These are phyloP conservation scores for Halichoeres trimaculatus DNA, from an alignment of 2,113 vertebrate species.

Conservation along the genomic window DNA sequence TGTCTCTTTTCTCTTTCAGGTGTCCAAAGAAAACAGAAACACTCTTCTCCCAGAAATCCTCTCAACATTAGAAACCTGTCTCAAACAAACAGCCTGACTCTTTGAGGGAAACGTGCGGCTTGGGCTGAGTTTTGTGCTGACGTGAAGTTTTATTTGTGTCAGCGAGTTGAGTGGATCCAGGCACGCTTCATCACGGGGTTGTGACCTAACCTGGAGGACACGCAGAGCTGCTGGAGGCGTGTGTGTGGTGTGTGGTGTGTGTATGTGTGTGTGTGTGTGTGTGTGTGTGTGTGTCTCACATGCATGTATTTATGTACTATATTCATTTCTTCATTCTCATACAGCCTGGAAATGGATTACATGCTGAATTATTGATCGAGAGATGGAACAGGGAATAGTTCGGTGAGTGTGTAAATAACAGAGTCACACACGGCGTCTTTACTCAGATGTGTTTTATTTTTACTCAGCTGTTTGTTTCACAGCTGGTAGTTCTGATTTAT, in stretches of 20 bases:
- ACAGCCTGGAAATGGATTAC: constrained; percentile 59
- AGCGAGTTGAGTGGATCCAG: constrained; percentile 10
- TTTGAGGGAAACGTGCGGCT: neutral
- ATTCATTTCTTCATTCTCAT: constrained; percentile 39
- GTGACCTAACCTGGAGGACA: constrained; percentile 37
- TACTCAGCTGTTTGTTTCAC: neutral
- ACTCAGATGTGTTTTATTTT: neutral
- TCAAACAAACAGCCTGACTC: constrained; percentile 64
- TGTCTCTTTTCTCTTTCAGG: constrained; percentile 76
- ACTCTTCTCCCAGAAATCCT: constrained; percentile 87
- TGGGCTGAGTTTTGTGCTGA: constrained; percentile 33
- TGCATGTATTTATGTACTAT: constrained; percentile 67
- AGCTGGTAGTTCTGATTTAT: constrained; percentile 15
- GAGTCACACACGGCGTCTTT: constrained; percentile 1
- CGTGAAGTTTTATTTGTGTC: constrained; percentile 31
- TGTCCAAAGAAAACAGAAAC: constrained; percentile 93
- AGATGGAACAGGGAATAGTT: constrained; percentile 49
- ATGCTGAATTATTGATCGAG: constrained; percentile 75
- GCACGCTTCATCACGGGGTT: neutral
- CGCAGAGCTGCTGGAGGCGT: neutral
- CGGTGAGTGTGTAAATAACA: constrained; percentile 44
- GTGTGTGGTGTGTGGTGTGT: too few species aligned
- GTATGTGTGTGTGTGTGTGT: constrained; percentile 43
- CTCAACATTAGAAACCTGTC: constrained; percentile 82
- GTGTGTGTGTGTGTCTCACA: constrained; percentile 57